Conservation (phyloP, 2,888 invertebrate species). For the Piscicola geometra region DNA sequence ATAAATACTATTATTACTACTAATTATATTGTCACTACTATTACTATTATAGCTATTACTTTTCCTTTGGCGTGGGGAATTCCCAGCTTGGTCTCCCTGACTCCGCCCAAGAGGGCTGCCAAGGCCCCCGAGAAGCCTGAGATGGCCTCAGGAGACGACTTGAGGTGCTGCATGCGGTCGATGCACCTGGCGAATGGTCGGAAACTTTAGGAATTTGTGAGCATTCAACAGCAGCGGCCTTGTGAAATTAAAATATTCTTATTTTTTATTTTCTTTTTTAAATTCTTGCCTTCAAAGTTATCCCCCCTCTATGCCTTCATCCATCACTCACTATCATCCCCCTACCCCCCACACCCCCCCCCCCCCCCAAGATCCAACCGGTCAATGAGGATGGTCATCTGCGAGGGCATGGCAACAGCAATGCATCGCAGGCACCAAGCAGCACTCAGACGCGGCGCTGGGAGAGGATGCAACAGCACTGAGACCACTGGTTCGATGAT, state of each 20-base stretch:
- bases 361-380: conserved; percentile 53
- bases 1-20: neutral
- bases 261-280: no score
- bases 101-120: conserved; percentile 81
- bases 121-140: conserved; percentile 83
- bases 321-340: no score
- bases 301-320: no score
- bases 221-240: no score
- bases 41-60: conserved; percentile 58
- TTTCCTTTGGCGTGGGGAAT: conserved; percentile 95
- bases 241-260: no score
- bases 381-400: conserved; percentile 87
- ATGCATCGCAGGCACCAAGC: conserved; percentile 90
- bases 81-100: conserved; percentile 67
- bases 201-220: no score
- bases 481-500: conserved; percentile 72
- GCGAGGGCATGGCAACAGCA: conserved; percentile 87
- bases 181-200: conserved; percentile 46
- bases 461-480: conserved; percentile 87
- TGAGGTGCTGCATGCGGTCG: conserved; percentile 62
- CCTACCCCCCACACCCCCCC: no score
- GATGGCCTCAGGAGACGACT: conserved; percentile 71
- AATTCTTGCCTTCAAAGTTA: no score
- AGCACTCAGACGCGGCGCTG: conserved; percentile 78
- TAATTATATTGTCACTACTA: neutral